Conservation (phyloP, 2,797 vertebrate genomes). For the Coracias cyanogaster region DNA sequence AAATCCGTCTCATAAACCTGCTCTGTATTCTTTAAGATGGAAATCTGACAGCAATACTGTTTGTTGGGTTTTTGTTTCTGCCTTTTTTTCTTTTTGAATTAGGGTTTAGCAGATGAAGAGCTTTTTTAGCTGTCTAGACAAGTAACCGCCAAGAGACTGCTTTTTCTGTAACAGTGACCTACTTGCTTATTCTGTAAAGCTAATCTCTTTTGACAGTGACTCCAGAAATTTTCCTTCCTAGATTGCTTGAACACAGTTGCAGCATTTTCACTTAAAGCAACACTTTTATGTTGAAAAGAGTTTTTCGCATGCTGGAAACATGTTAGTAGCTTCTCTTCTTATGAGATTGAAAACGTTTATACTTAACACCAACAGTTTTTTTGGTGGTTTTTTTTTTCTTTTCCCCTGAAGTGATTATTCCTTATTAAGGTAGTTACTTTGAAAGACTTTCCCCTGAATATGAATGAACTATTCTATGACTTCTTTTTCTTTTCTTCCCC, state of each 20-base stretch:
- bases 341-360: background rate
- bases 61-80: background rate
- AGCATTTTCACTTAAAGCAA: slow-evolving; percentile 47
- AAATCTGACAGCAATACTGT: background rate
- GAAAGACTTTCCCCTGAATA: background rate
- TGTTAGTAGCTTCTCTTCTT: background rate
- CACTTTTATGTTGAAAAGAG: slow-evolving; percentile 21
- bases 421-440: background rate
- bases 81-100: background rate
- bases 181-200: slow-evolving; percentile 71
- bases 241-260: slow-evolving; percentile 59
- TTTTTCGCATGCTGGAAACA: background rate
- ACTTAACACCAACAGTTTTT: background rate
- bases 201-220: slow-evolving; percentile 74
- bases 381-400: background rate
- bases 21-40: background rate
- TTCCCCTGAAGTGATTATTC: background rate
- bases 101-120: slow-evolving; percentile 60
- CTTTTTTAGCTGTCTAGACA: slow-evolving; percentile 69
- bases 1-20: slow-evolving; percentile 10
- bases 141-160: slow-evolving; percentile 40
- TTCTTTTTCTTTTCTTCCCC: background rate
- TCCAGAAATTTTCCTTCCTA: slow-evolving; percentile 69
- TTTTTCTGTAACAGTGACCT: slow-evolving; percentile 78
- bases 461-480: background rate